Percentiles rank a stretch among this genome's conserved stretches.
These are phyloP conservation scores for Gymnothorax javanicus DNA, from an alignment of 2,797 vertebrate genomes.

Conservation along the genomic window DNA sequence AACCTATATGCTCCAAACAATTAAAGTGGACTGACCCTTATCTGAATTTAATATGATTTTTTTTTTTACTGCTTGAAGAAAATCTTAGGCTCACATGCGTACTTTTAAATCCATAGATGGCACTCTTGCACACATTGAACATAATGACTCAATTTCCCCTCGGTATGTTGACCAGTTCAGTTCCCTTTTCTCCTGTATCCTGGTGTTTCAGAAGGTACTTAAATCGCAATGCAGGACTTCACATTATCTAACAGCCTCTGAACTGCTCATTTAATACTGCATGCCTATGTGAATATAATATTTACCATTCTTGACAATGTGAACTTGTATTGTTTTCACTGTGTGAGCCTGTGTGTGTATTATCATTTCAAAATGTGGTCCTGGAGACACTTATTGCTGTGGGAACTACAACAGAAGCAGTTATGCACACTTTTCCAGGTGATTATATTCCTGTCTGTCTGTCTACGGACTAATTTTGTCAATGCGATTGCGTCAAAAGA, in stretches of 20 bases:
- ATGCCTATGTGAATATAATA: slow-evolving; percentile 1
- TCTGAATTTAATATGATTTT: neutral
- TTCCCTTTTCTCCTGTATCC: neutral
- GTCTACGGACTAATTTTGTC: no score
- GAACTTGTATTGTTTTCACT: neutral
- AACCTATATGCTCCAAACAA: no score
- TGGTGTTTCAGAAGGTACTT: neutral
- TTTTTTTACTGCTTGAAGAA: neutral
- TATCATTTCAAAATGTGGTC: no score
- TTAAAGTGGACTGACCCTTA: neutral
- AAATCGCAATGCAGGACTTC: neutral
- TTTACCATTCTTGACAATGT: neutral
- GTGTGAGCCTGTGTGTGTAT: no score
- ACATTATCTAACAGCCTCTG: neutral
- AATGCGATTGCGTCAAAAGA: no score
- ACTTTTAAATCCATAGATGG: slow-evolving; percentile 56
- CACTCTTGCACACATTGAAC: slow-evolving; percentile 54
- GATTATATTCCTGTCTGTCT: no score
- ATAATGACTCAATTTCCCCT: neutral
- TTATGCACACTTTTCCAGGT: no score
- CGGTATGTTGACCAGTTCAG: neutral
- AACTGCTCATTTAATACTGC: neutral
- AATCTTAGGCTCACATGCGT: neutral
- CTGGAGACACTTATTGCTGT: no score
- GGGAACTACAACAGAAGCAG: no score